Percentiles rank a stretch among this genome's conserved stretches.
Conservation (phyloP, 2,888 invertebrate genomes). For the Troides aeacus region DNA sequence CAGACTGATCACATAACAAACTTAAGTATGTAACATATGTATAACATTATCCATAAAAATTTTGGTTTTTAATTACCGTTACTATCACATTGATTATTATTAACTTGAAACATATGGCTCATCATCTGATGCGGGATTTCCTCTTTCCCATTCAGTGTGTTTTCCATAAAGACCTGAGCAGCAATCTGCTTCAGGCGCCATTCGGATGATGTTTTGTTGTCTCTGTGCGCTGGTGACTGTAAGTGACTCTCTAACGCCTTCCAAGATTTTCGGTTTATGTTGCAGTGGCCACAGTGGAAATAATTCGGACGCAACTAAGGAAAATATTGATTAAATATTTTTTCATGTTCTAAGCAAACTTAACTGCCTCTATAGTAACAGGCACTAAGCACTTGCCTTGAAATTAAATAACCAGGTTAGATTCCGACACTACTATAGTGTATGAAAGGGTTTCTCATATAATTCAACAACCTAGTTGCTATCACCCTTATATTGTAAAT, state of each 20-base stretch:
- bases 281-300: constrained; percentile 50
- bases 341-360: not conserved
- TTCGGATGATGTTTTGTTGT: constrained; percentile 31
- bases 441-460: no score
- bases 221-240: constrained; percentile 34
- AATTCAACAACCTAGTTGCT: no score
- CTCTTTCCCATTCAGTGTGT: not conserved
- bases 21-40: no score
- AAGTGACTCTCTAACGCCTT: constrained; percentile 38
- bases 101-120: not conserved
- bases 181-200: constrained; percentile 35
- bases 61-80: no score
- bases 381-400: no score
- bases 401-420: no score
- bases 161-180: constrained; percentile 17
- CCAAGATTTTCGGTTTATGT: constrained; percentile 32
- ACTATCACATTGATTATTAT: constrained; percentile 5
- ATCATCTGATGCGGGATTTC: constrained; percentile 1
- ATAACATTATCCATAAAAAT: no score
- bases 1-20: no score
- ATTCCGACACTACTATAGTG: no score
- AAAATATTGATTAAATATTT: not conserved
- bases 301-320: constrained; percentile 35
- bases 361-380: not conserved
- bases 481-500: no score